These are phyloP conservation scores for Hypolimnas misippus DNA, from an alignment of 2,888 invertebrate genomes.

Conservation along the genomic window DNA sequence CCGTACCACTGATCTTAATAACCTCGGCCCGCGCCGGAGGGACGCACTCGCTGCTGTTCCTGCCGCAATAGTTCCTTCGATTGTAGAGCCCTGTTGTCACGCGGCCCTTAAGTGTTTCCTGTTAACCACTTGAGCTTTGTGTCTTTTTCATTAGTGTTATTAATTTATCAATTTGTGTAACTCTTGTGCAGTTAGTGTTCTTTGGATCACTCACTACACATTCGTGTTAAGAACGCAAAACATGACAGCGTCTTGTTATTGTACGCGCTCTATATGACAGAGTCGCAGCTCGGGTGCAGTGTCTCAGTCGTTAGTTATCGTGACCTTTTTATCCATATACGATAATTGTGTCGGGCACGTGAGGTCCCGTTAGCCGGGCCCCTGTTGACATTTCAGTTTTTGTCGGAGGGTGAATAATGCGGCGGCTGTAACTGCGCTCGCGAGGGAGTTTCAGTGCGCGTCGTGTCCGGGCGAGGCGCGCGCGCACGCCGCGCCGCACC, in stretches of 20 bases:
- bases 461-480: slow-evolving; percentile 38
- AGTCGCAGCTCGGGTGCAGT: too few relatives aligned
- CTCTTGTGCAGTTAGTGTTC: too few relatives aligned
- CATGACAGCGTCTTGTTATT: background rate
- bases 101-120: too few relatives aligned
- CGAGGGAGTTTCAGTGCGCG: slow-evolving; percentile 42
- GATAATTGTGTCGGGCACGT: slow-evolving; percentile 24
- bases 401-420: slow-evolving; percentile 55
- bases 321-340: slow-evolving; percentile 20
- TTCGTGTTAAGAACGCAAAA: background rate
- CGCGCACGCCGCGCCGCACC: slow-evolving; percentile 46
- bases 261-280: background rate
- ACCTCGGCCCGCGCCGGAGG: background rate
- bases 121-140: too few relatives aligned
- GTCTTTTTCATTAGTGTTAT: too few relatives aligned
- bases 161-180: too few relatives aligned
- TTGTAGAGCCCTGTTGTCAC: too few relatives aligned
- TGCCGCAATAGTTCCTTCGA: too few relatives aligned
- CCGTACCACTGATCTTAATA: background rate
- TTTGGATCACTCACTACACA: too few relatives aligned
- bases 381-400: slow-evolving; percentile 71
- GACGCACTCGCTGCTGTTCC: too few relatives aligned
- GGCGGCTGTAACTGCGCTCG: slow-evolving; percentile 51
- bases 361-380: slow-evolving; percentile 45
- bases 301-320: slow-evolving; percentile 17